Conservation (phyloP, 2,113 vertebrate genomes). For the Halcyon malimbica region DNA sequence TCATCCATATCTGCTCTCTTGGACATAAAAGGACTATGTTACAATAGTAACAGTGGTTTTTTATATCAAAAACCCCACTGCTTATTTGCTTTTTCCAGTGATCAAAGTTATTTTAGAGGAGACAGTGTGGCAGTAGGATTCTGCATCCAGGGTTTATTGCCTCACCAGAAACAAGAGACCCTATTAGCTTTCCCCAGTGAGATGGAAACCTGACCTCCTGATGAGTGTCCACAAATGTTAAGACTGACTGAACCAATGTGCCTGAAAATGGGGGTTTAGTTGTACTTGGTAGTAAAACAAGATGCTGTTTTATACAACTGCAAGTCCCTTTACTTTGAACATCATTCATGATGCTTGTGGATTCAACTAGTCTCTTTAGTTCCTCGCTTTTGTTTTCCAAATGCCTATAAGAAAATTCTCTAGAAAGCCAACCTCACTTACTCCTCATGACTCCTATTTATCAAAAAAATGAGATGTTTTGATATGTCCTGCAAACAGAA, state of each 20-base stretch:
- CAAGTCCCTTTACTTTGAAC: not conserved
- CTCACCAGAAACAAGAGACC: not conserved
- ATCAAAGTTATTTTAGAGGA: not conserved
- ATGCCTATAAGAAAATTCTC: not conserved
- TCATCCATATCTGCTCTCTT: not conserved
- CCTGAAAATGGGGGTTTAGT: not conserved
- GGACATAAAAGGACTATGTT: not conserved
- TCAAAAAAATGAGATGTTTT: not conserved
- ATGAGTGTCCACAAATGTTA: not conserved
- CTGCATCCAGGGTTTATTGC: not conserved
- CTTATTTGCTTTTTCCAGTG: not conserved
- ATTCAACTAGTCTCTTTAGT: not conserved
- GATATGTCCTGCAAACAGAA: not conserved
- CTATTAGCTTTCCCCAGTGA: not conserved
- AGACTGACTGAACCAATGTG: not conserved
- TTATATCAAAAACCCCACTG: not conserved
- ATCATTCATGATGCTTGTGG: not conserved
- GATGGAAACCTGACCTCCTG: not conserved
- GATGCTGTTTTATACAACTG: rapidly evolving
- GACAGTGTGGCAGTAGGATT: not conserved
- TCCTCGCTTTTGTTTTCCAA: not conserved
- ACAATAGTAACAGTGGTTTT: not conserved
- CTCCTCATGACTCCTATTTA: not conserved
- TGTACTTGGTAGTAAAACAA: not conserved
- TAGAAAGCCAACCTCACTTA: not conserved